Conservation (phyloP, 2,797 vertebrate genomes). For the Falco peregrinus region DNA sequence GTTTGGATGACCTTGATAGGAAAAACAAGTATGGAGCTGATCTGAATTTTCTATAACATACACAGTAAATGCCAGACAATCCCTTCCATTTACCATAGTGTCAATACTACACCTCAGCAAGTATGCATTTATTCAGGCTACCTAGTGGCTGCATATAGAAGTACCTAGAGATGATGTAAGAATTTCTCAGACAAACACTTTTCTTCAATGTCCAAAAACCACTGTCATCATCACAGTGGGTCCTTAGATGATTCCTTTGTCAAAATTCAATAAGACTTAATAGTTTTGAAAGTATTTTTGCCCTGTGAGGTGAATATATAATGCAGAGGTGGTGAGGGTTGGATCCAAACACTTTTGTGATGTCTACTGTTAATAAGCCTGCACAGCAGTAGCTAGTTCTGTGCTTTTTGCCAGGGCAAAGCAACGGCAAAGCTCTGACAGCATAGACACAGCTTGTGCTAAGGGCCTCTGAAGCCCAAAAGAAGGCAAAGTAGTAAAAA, state of each 20-base stretch:
- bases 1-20: slow-evolving; percentile 8
- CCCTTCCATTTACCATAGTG: neutral
- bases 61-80: neutral
- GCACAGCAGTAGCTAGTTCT: neutral
- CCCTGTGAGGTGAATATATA: neutral
- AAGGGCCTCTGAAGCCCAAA: neutral
- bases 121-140: neutral
- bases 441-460: neutral
- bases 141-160: neutral
- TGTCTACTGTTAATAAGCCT: neutral
- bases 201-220: neutral
- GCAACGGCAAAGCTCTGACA: neutral
- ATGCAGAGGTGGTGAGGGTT: neutral
- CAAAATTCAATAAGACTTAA: neutral
- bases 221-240: neutral
- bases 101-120: neutral
- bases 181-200: neutral
- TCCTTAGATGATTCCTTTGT: neutral
- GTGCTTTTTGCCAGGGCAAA: neutral
- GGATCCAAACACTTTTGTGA: neutral
- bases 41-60: neutral
- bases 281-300: neutral
- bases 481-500: neutral
- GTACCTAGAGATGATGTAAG: neutral
- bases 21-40: slow-evolving; percentile 16